A percentile compares a stretch with the other conserved stretches of the same genome.
Conservation (phyloP, 2,113 vertebrate genomes). For the human region DNA sequence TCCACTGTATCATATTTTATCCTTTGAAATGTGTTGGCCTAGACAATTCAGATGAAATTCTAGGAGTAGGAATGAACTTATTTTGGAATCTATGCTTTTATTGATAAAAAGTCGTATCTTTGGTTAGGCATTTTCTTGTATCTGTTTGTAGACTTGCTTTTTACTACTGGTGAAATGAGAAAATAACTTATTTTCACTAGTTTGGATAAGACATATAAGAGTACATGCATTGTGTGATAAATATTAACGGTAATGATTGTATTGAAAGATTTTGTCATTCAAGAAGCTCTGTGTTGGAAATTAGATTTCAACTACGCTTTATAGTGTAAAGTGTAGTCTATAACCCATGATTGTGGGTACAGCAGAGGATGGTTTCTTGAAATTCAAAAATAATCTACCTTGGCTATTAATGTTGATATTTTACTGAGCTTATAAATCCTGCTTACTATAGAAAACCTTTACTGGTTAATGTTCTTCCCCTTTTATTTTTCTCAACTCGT, state of each 20-base stretch:
- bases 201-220: slow-evolving; percentile 33
- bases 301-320: slow-evolving; percentile 30
- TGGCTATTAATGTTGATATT: not conserved
- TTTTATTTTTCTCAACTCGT: not conserved
- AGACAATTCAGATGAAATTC: not conserved
- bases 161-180: slow-evolving; percentile 3
- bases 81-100: slow-evolving; percentile 23
- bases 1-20: not conserved
- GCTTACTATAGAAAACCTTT: not conserved
- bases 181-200: slow-evolving; percentile 61
- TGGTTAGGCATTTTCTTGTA: not conserved
- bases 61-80: not conserved
- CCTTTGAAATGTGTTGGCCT: not conserved
- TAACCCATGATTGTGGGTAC: not conserved
- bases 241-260: slow-evolving; percentile 48
- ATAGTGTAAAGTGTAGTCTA: not conserved
- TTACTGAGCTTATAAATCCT: not conserved
- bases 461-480: not conserved
- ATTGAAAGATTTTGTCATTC: slow-evolving; percentile 55
- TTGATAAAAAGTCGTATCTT: slow-evolving; percentile 37
- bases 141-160: slow-evolving; percentile 45
- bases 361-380: slow-evolving; percentile 31
- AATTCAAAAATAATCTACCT: slow-evolving; percentile 28
- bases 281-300: slow-evolving; percentile 45
- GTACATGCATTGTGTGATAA: slow-evolving; percentile 41